phyloP scores from a whole-genome alignment of 2,113 vertebrate species.

The Ginglymostoma cirratum region DNA sequence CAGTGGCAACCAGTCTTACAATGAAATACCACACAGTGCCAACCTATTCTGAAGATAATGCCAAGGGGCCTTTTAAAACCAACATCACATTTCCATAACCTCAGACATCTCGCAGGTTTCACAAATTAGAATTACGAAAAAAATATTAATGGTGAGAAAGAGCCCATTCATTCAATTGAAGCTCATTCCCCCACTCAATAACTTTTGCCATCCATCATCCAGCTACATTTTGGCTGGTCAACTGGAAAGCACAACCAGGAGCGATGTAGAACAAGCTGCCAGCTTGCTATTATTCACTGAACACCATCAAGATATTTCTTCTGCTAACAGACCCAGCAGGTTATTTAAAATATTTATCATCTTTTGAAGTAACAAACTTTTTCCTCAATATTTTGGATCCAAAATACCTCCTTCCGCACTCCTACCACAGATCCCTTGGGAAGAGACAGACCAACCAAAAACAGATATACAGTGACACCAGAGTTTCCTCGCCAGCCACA shows the following conservation, averaged over 20 bases:
- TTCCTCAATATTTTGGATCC: background rate
- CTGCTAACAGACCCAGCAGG: background rate
- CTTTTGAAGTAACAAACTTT: background rate
- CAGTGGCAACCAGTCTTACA: background rate
- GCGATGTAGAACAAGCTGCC: background rate
- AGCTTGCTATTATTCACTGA: background rate
- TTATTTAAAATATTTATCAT: background rate
- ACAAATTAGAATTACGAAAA: background rate
- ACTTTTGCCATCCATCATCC: background rate
- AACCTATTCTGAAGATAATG: background rate
- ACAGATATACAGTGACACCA: background rate
- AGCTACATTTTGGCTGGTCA: background rate
- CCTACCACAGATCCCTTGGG: background rate
- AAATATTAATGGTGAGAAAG: background rate
- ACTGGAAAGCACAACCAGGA: background rate
- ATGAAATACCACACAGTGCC: background rate
- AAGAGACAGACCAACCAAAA: background rate
- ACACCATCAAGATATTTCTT: background rate
- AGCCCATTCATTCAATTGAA: background rate
- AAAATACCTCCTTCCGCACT: background rate
- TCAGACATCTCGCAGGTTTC: background rate
- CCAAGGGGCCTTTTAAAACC: background rate
- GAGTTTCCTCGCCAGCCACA: background rate
- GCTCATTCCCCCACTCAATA: background rate
- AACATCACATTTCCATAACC: background rate